Conservation (phyloP, 2,797 vertebrate genomes). For the Liasis olivaceus region DNA sequence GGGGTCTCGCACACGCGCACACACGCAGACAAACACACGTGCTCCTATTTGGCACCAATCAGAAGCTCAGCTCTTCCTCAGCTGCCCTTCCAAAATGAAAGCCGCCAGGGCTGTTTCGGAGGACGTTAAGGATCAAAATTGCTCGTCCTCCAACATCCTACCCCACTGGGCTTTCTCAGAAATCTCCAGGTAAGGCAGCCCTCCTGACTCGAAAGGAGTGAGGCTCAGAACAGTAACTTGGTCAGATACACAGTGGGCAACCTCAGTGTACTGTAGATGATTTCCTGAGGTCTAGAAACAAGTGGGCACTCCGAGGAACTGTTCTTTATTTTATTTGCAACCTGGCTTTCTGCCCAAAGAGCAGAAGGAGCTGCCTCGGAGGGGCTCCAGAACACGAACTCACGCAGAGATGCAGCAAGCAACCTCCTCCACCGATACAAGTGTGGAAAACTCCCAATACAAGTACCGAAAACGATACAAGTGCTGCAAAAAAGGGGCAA, state of each 20-base stretch:
- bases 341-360: too few relatives aligned
- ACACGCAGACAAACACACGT: too few relatives aligned
- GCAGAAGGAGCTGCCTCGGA: too few relatives aligned
- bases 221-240: background rate
- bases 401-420: too few relatives aligned
- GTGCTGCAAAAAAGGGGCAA: background rate
- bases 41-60: background rate
- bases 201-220: background rate
- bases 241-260: background rate
- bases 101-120: background rate
- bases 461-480: background rate
- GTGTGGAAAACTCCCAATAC: too few relatives aligned
- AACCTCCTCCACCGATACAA: background rate
- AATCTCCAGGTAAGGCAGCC: background rate
- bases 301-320: too few relatives aligned
- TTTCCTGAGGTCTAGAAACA: too few relatives aligned
- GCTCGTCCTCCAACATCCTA: background rate
- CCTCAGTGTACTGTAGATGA: background rate
- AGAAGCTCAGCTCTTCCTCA: too few relatives aligned
- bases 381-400: too few relatives aligned
- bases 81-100: too few relatives aligned
- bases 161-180: background rate
- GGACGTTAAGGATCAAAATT: background rate
- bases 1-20: background rate
- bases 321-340: too few relatives aligned